phyloP scores from a whole-genome alignment of 2,888 invertebrate genomes.

The Ophion ellenae region DNA sequence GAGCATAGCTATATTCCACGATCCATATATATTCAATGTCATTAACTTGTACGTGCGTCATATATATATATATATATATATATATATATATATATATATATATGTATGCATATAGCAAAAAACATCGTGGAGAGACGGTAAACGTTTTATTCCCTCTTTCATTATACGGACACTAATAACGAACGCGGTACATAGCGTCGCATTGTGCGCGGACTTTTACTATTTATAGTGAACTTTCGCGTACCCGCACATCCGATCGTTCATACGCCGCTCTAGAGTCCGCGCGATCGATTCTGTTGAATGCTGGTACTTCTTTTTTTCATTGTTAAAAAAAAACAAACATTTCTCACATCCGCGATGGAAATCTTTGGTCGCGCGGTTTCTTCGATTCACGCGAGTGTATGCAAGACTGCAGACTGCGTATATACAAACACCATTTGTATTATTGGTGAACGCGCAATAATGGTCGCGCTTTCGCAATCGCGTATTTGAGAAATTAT shows the following conservation, averaged over 20 bases:
- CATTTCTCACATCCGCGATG: no score
- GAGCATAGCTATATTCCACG: not conserved
- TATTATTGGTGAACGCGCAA: no score
- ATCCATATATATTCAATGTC: slow-evolving; percentile 64
- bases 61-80: not conserved
- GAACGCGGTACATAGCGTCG: not conserved
- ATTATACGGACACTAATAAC: slow-evolving; percentile 23
- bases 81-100: no score
- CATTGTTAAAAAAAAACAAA: no score
- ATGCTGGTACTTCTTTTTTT: not conserved
- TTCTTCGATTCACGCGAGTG: no score
- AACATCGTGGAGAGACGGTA: slow-evolving; percentile 33
- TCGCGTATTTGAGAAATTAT: not conserved
- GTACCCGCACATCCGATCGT: no score
- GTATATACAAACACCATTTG: no score
- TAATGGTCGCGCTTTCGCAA: no score
- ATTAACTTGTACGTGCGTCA: slow-evolving; percentile 75
- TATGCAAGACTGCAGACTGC: no score
- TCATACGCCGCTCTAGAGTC: no score
- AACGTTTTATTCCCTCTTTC: slow-evolving; percentile 39
- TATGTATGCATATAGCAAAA: no score
- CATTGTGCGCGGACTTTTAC: slow-evolving; percentile 24
- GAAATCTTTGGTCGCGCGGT: no score
- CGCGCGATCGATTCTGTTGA: not conserved
- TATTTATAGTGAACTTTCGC: slow-evolving; percentile 15